Conservation (phyloP, 2,888 invertebrate species). For the Noctua comes region DNA sequence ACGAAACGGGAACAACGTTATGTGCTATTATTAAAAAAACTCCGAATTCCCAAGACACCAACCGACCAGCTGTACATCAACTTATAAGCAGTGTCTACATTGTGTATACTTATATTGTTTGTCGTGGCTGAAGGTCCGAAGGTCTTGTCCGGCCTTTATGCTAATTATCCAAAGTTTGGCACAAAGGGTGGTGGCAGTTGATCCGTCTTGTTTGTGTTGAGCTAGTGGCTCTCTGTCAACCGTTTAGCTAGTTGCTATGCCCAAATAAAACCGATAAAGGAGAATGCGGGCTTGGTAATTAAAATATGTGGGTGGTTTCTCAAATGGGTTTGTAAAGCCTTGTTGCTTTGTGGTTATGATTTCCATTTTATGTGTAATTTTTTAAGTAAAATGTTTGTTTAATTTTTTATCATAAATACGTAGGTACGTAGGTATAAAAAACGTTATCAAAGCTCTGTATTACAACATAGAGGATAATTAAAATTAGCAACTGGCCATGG, state of each 20-base stretch:
- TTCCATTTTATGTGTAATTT: not conserved
- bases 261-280: conserved; percentile 33
- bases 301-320: not conserved
- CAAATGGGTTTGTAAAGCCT: not conserved
- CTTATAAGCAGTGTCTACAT: not conserved
- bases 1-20: not conserved
- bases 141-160: conserved; percentile 58
- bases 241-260: conserved; percentile 40
- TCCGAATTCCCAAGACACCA: not conserved
- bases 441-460: not conserved
- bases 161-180: conserved; percentile 61
- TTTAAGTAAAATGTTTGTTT: not conserved
- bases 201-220: conserved; percentile 62
- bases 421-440: not conserved
- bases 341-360: not conserved
- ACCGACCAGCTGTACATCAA: not conserved
- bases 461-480: not conserved
- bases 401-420: not conserved
- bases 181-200: conserved; percentile 57
- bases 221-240: conserved; percentile 40
- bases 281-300: conserved; percentile 19
- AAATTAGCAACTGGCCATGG: not conserved
- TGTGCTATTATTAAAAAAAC: not conserved
- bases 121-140: conserved; percentile 8
- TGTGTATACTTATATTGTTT: conserved; percentile 18